These are phyloP conservation scores for Darevskia mixta DNA, from an alignment of 2,797 vertebrate species.

Conservation along the genomic window DNA sequence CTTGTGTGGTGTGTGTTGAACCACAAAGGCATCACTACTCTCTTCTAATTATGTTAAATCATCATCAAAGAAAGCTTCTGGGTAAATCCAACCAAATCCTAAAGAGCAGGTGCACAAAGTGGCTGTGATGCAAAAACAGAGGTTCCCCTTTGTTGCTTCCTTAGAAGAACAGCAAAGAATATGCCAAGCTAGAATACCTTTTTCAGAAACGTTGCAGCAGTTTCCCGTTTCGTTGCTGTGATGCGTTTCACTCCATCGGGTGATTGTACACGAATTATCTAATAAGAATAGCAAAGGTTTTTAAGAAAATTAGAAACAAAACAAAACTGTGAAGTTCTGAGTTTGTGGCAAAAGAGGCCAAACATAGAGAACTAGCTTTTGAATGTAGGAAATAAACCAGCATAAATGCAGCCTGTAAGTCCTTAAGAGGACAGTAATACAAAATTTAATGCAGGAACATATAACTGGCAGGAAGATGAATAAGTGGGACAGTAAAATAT, in stretches of 20 bases:
- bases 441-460: background rate
- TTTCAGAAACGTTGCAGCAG: constrained; percentile 91
- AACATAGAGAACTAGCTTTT: background rate
- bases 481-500: background rate
- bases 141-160: background rate
- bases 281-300: constrained; percentile 1
- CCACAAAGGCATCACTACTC: fast-evolving
- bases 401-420: background rate
- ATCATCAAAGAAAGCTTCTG: fast-evolving
- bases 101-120: background rate
- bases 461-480: background rate
- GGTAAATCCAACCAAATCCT: constrained; percentile 8
- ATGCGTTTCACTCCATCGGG: constrained; percentile 96
- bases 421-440: background rate
- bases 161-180: background rate
- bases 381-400: background rate
- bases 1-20: fast-evolving
- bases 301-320: background rate
- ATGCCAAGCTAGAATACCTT: constrained; percentile 83
- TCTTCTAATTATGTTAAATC: background rate
- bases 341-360: background rate
- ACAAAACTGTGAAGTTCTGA: no score
- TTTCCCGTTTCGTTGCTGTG: constrained; percentile 90
- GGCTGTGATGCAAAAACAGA: background rate
- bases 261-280: constrained; percentile 96